These are phyloP conservation scores for Schizotus pectinicornis DNA, from an alignment of 2,888 invertebrate species.

Conservation along the genomic window DNA sequence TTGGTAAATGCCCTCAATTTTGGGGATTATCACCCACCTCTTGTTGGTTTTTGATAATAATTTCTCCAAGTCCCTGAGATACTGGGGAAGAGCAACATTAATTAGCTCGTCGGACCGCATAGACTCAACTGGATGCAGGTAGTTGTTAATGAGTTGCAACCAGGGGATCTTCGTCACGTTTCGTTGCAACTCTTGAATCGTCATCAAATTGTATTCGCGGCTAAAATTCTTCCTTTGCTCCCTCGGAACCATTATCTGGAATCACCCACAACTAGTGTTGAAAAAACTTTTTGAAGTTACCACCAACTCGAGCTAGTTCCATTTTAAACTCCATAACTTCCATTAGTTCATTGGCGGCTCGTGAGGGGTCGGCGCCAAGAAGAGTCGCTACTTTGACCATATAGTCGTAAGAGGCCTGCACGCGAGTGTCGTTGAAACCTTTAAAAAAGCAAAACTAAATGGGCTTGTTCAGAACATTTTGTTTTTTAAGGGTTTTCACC, in stretches of 20 bases:
- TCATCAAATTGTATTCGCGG: constrained; percentile 56
- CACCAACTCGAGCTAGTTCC: constrained; percentile 6
- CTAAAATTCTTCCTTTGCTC: constrained; percentile 12
- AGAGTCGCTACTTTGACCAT: constrained; percentile 33
- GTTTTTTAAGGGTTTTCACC: too few relatives aligned
- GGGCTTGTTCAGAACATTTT: too few relatives aligned
- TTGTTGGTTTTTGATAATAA: constrained; percentile 29
- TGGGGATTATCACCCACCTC: constrained; percentile 11
- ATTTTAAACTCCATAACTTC: constrained; percentile 22
- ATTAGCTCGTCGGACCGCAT: constrained; percentile 15
- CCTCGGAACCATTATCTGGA: constrained; percentile 10
- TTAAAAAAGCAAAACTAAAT: too few relatives aligned
- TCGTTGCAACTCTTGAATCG: constrained; percentile 19
- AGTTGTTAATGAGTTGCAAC: constrained; percentile 23
- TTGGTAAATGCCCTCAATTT: not conserved
- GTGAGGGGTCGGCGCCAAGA: constrained; percentile 30
- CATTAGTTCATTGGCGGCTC: constrained; percentile 15
- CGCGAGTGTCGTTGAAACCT: constrained; percentile 31
- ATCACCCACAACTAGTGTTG: not conserved
- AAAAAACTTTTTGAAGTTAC: not conserved
- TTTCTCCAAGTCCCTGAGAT: constrained; percentile 20
- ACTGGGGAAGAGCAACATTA: constrained; percentile 23
- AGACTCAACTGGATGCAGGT: constrained; percentile 21
- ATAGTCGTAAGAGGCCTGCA: constrained; percentile 23
- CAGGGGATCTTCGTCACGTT: constrained; percentile 20